Evolutionary conservation across 2,888 invertebrate genomes (phyloP).

Genomic region (Tridacna crocea): DNA sequence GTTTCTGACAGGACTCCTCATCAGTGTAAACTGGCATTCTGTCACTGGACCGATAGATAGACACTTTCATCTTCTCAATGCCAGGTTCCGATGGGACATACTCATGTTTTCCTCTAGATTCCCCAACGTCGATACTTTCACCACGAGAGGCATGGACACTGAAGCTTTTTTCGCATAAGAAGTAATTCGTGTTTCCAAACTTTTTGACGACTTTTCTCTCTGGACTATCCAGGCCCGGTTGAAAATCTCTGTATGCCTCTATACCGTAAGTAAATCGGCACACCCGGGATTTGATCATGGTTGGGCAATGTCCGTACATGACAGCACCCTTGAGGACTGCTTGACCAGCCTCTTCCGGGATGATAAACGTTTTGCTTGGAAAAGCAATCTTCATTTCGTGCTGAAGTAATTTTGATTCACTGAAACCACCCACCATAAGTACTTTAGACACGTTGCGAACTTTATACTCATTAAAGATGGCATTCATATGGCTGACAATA

Average conservation of each 20-base stretch:
- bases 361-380: slow-evolving; percentile 40
- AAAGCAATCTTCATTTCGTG: slow-evolving; percentile 52
- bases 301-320: slow-evolving; percentile 61
- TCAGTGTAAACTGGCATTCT: slow-evolving; percentile 12
- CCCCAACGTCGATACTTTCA: slow-evolving; percentile 48
- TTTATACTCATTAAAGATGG: slow-evolving; percentile 39
- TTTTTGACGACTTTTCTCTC: slow-evolving; percentile 31
- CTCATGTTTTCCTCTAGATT: slow-evolving; percentile 49
- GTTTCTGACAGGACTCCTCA: neutral
- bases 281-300: slow-evolving; percentile 49
- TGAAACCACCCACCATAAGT: slow-evolving; percentile 67
- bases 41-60: neutral
- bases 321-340: slow-evolving; percentile 63
- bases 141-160: slow-evolving; percentile 53
- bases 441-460: slow-evolving; percentile 46
- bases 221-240: slow-evolving; percentile 54
- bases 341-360: slow-evolving; percentile 58
- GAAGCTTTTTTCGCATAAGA: slow-evolving; percentile 57
- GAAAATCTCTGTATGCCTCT: slow-evolving; percentile 49
- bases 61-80: slow-evolving; percentile 21
- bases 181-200: neutral
- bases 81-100: slow-evolving; percentile 52
- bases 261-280: slow-evolving; percentile 60
- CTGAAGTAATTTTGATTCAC: slow-evolving; percentile 60
- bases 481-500: slow-evolving; percentile 54